Evolutionary conservation across 1,140 invertebrate genomes (phyloP), one percentile per base, ranked within the genome.

Genomic region (Hycleus cichorii): DNA sequence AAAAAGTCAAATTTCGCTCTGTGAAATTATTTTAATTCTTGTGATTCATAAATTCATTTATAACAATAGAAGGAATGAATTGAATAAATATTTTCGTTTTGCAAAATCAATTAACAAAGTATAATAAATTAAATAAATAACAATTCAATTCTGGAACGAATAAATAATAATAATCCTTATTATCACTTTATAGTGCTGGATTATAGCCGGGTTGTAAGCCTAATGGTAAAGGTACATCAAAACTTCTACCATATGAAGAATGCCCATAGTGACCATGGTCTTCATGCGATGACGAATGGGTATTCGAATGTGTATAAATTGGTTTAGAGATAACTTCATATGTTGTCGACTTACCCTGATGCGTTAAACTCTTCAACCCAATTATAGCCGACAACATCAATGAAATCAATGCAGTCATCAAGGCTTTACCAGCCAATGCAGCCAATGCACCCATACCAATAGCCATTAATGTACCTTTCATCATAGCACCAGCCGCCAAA

Each of bases 301-400:
- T 81, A 61, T 89, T 86, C 0, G 82, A 79, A 45, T 83, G 83
- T 0, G 80, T 81, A 69, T 90, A 88, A 0, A 90, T 79, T 0
- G 89, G 89, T 63, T 90, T 91, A 48, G 86, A 84, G 38, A 91
- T 83, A 47, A 91, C 89, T 72, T 91, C 89, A 67, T 91, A 91
- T 0, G 88, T 90, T 1, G 88, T 89, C 18, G 85, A 86, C 62
- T 87, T 85, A 18, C 82, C 80, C 84, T 83, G 4, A 79, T 68
- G 0, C 7, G 84, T 78, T n/a, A 89, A 66, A 0, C 85, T 83
- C 62, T 90, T 90, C 3, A 91, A 72, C 0, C 87, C 87, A 25
- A 89, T 80, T 32, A 91, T 83, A 1, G 84, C 87, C 0, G 89
- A 87, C 0, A 91, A 73, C 70, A 90, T 82, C 1, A 91, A 74